phyloP scores from a whole-genome alignment of 1,140 invertebrate genomes.

The Aphis gossypii region DNA sequence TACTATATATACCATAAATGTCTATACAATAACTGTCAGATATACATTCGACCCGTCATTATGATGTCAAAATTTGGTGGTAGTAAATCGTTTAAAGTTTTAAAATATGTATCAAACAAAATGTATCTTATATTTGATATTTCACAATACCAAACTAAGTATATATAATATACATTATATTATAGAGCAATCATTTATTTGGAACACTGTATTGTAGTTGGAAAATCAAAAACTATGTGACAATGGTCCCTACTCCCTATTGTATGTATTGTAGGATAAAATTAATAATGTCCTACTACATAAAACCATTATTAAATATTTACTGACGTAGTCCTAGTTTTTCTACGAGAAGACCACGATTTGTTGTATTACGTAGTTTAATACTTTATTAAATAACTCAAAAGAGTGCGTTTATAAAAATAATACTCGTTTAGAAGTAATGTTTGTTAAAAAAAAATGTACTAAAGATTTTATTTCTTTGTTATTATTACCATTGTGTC shows the following conservation, averaged over 20 bases:
- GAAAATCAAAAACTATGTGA: neutral
- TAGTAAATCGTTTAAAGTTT: neutral
- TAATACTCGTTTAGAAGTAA: neutral
- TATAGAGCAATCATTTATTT: neutral
- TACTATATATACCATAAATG: neutral
- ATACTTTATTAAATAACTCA: neutral
- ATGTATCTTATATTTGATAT: neutral
- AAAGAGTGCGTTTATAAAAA: neutral
- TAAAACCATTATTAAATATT: neutral
- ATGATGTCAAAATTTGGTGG: neutral
- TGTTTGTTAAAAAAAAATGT: neutral
- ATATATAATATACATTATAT: no score
- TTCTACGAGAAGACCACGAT: neutral
- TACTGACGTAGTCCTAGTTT: neutral
- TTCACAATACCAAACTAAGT: no score
- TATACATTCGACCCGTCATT: neutral
- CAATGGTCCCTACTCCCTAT: neutral
- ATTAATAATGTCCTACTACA: neutral
- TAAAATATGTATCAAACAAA: neutral
- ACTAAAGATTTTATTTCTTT: neutral
- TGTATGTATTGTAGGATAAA: neutral
- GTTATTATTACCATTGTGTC: neutral
- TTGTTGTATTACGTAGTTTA: neutral
- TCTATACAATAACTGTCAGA: neutral
- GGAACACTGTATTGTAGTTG: neutral